phyloP scores from a whole-genome alignment of 2,888 invertebrate species.

The Trachelus tabidus region DNA sequence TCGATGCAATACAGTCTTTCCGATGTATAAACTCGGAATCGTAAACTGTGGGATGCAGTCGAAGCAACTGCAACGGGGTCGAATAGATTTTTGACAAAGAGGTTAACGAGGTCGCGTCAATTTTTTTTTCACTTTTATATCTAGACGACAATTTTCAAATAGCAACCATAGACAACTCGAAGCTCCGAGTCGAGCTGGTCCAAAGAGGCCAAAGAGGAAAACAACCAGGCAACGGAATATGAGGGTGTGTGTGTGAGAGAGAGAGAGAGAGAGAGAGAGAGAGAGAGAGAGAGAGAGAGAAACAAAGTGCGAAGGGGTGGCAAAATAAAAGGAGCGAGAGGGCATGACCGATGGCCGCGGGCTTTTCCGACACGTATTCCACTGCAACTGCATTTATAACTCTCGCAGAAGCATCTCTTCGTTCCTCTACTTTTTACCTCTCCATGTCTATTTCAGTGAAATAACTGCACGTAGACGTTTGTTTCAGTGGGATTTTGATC shows the following conservation, averaged over 20 bases:
- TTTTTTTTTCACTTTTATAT: neutral
- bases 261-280: slow-evolving; percentile 19
- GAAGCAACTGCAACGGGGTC: neutral
- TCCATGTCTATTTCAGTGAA: slow-evolving; percentile 14
- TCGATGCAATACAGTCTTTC: neutral
- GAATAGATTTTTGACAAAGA: slow-evolving; percentile 22
- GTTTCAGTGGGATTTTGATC: slow-evolving; percentile 38
- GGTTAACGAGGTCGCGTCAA: slow-evolving; percentile 36
- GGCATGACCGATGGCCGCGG: slow-evolving; percentile 14
- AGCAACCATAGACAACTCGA: neutral
- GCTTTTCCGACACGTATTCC: slow-evolving; percentile 11
- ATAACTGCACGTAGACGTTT: slow-evolving; percentile 42
- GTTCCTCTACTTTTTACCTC: slow-evolving; percentile 22
- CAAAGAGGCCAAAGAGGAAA: neutral
- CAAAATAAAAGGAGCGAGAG: neutral
- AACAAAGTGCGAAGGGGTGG: neutral
- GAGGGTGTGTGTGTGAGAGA: slow-evolving; percentile 17
- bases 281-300: slow-evolving; percentile 8
- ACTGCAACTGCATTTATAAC: neutral
- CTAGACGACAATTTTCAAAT: neutral
- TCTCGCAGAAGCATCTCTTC: slow-evolving; percentile 4
- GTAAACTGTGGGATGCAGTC: neutral
- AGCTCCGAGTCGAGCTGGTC: neutral
- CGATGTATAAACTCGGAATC: neutral
- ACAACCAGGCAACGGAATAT: neutral